Conservation (phyloP, 2,888 invertebrate species). For the Nowickia ferox region DNA sequence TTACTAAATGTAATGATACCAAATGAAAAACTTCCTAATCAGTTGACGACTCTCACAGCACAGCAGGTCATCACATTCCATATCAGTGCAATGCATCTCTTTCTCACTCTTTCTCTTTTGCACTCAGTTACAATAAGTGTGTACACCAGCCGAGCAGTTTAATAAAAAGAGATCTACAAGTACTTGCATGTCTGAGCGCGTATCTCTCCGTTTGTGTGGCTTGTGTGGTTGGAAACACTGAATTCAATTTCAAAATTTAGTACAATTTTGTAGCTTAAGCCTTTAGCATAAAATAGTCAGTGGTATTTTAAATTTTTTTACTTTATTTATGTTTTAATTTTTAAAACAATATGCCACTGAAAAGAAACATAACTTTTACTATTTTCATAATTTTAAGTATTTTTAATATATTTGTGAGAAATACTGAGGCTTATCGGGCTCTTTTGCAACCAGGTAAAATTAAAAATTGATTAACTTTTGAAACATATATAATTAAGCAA, state of each 20-base stretch:
- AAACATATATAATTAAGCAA: constrained; percentile 71
- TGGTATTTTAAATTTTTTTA: neutral
- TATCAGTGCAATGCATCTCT: neutral
- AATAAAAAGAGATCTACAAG: neutral
- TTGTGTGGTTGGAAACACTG: constrained; percentile 6
- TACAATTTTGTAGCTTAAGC: constrained; percentile 51
- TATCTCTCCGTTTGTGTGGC: no score
- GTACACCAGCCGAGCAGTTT: neutral
- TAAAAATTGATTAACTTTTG: neutral
- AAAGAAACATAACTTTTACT: constrained; percentile 16
- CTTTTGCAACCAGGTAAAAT: constrained; percentile 62
- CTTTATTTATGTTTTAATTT: neutral
- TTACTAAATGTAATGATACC: no score
- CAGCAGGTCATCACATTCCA: constrained; percentile 42
- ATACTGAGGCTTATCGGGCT: constrained; percentile 63
- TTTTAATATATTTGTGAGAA: constrained; percentile 36
- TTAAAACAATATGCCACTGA: constrained; percentile 38
- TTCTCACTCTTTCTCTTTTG: neutral
- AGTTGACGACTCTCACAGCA: constrained; percentile 19
- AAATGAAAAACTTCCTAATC: constrained; percentile 48
- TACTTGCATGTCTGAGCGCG: no score
- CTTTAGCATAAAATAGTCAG: constrained; percentile 28
- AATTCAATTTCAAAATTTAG: constrained; percentile 40
- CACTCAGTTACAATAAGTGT: neutral
- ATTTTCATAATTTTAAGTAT: constrained; percentile 38